A percentile compares a stretch with the other conserved stretches of the same genome.
Evolutionary conservation across 2,888 invertebrate species (phyloP).

Genomic region (Diaphora mendica): DNA sequence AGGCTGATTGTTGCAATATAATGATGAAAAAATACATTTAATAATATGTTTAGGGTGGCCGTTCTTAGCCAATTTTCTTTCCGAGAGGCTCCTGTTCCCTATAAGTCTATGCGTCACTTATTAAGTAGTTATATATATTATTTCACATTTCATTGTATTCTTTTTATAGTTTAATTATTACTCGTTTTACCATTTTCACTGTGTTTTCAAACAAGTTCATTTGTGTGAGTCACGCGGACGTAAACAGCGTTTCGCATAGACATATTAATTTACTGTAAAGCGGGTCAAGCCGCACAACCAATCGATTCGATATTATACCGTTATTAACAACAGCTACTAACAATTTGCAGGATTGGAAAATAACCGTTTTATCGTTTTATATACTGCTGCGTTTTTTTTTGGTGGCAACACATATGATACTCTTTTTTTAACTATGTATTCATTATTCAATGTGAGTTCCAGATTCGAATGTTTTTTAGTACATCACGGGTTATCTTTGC

Average conservation of each 20-base stretch:
- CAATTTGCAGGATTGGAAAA: conserved; percentile 1
- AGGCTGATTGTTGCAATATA: no score
- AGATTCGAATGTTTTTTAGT: background rate
- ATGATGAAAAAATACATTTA: no score
- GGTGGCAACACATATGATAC: background rate
- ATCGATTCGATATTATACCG: conserved; percentile 39
- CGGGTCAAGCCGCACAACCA: conserved; percentile 41
- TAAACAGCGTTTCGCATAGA: conserved; percentile 22
- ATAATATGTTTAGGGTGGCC: no score
- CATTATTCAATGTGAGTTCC: background rate
- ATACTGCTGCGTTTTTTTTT: background rate
- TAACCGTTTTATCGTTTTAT: conserved; percentile 1
- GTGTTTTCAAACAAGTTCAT: conserved; percentile 35
- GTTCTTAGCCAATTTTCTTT: no score
- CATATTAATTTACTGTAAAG: conserved; percentile 43
- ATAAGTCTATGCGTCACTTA: no score
- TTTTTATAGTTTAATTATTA: background rate
- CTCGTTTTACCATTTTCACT: conserved; percentile 20
- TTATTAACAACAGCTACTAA: conserved; percentile 23
- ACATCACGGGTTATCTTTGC: background rate
- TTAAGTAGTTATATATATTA: background rate
- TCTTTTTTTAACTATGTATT: background rate
- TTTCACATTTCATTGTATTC: background rate
- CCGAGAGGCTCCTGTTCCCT: no score
- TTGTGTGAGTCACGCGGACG: conserved; percentile 36